Evolutionary conservation across 2,797 vertebrate species (phyloP), one percentile per base, ranked within the genome.

Genomic region (Jordanella pulchra): DNA sequence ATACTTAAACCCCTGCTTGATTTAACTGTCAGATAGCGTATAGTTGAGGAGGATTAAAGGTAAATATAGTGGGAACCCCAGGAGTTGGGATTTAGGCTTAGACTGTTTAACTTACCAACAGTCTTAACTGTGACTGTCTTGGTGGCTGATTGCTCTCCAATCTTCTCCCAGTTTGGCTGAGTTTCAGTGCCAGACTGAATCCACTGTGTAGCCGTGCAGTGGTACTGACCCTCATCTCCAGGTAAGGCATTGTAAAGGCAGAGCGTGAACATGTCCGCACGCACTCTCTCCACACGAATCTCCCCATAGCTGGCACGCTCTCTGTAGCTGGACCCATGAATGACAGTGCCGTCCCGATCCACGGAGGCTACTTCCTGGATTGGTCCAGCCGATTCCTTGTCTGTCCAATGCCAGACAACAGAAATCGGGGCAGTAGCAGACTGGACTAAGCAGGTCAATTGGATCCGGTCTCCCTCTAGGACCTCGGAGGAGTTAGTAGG

Each of bases 401-500:
- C 96, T 50, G 92, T 83, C 76, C 96, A 94, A 89, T 96, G 95
- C 98, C 97, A 99, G 67, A 89, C 65, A 42, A 98, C 84, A 0
- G 98, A 97, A 68, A 99, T 90, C 3, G 93, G 94, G 75, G 95
- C 94, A 0, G 93, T 75, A 3, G 92, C 93, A 0, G 95, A 93
- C 64, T 94, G 94, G 77, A 96, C 92, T 0, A 84, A 92, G 91
- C 98, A 99, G 80, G 92, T 94, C 90, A 99, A 84, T 84, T 92
- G 95, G 88, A 99, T 93, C 77, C 88, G 93, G 45, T 97, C 95
- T 0, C 97, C 98, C 82, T 99, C 98, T 23, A 97, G 91, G 75
- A 98, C 93, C 80, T 89, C 93, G 0, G 96, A 97, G 79, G 96
- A 91, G 30, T 97, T 97, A 81, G 94, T 96, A 87, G 94, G 90